Evolutionary conservation across 2,113 vertebrate genomes (phyloP).

Genomic region (Gasterosteus nipponicus): DNA sequence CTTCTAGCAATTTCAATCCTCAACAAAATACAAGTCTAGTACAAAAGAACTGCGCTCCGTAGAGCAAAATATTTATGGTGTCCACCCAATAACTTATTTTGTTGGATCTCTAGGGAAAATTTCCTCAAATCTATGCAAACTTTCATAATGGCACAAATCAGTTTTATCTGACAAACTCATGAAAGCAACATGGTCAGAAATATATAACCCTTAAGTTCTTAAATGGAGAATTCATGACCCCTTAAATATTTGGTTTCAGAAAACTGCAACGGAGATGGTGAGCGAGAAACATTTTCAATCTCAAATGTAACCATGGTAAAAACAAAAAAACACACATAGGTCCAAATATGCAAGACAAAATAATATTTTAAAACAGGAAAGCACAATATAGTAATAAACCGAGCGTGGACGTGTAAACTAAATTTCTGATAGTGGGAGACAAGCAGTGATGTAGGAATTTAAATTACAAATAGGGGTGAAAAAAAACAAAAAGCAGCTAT

Average conservation of each 20-base stretch:
- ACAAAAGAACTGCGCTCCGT: constrained; percentile 48
- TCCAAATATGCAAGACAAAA: constrained; percentile 12
- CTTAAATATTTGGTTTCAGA: constrained; percentile 33
- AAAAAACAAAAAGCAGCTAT: constrained; percentile 12
- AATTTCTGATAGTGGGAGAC: constrained; percentile 1
- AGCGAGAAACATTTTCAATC: background rate
- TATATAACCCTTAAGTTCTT: constrained; percentile 3
- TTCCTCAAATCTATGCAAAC: constrained; percentile 39
- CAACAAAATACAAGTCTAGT: constrained; percentile 63
- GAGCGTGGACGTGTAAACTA: background rate
- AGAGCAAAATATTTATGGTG: constrained; percentile 35
- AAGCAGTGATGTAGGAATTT: background rate
- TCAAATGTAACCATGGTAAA: background rate
- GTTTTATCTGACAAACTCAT: constrained; percentile 46
- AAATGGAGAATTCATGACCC: background rate
- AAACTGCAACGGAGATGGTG: constrained; percentile 4
- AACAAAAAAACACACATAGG: constrained; percentile 12
- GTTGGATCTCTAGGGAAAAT: constrained; percentile 17
- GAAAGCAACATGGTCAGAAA: constrained; percentile 26
- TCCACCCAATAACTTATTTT: constrained; percentile 30
- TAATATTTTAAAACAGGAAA: background rate
- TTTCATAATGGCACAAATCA: constrained; percentile 58
- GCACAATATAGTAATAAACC: constrained; percentile 5
- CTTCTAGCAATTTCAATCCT: constrained; percentile 40
- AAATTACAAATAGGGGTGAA: constrained; percentile 20